phyloP scores from a whole-genome alignment of 2,113 vertebrate species.

The Nicator chloris region DNA sequence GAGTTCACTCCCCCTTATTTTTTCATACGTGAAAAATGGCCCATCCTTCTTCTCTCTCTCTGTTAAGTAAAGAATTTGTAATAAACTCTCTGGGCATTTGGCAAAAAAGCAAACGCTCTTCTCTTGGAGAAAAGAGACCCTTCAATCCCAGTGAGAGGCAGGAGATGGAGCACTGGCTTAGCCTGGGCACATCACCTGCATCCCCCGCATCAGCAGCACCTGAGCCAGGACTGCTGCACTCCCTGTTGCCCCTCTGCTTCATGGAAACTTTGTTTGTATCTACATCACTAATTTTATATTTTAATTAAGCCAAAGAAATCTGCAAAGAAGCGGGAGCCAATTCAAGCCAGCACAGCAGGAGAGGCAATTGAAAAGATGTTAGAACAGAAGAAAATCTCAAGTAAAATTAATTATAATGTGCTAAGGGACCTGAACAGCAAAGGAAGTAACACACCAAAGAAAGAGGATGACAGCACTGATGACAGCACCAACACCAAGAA shows the following conservation, averaged over 20 bases:
- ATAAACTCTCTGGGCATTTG: neutral
- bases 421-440: slow-evolving; percentile 87
- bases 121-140: neutral
- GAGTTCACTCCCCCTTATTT: neutral
- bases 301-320: slow-evolving; percentile 77
- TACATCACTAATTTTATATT: slow-evolving; percentile 46
- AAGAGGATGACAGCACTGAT: slow-evolving; percentile 49
- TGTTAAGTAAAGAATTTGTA: neutral
- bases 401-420: slow-evolving; percentile 98
- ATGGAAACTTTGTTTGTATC: slow-evolving; percentile 33
- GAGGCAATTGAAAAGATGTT: slow-evolving; percentile 98
- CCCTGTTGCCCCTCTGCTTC: slow-evolving; percentile 1
- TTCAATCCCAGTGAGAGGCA: neutral
- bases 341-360: slow-evolving; percentile 89
- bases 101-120: neutral
- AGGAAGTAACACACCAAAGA: slow-evolving; percentile 66
- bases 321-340: slow-evolving; percentile 76
- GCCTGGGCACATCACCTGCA: neutral
- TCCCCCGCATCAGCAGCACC: neutral
- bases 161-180: neutral
- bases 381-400: slow-evolving; percentile 94
- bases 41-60: neutral
- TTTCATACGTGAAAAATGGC: neutral
- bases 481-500: slow-evolving; percentile 65
- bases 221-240: slow-evolving; percentile 4